phyloP scores from a whole-genome alignment of 2,797 vertebrate genomes.

The Mionectes olivaceus region DNA sequence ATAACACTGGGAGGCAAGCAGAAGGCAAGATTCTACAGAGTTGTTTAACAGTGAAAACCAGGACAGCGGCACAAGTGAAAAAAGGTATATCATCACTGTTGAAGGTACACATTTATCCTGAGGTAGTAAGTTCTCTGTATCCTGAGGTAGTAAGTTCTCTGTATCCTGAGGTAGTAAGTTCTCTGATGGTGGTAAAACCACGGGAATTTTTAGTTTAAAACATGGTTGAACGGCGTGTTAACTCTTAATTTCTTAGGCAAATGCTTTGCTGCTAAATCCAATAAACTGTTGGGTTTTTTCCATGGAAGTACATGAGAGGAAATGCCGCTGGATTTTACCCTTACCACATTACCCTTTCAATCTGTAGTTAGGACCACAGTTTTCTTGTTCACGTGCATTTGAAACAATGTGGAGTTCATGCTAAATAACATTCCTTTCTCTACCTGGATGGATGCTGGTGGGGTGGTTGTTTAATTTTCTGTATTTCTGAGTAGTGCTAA shows the following conservation, averaged over 20 bases:
- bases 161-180: background rate
- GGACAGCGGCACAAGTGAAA: background rate
- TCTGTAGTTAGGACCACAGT: background rate
- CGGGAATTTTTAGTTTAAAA: background rate
- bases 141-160: background rate
- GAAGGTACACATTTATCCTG: background rate
- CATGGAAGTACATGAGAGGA: background rate
- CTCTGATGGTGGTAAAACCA: background rate
- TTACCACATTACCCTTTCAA: background rate
- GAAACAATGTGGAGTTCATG: background rate
- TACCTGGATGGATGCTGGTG: background rate
- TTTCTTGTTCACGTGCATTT: background rate
- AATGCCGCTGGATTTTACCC: background rate
- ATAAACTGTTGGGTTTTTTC: background rate
- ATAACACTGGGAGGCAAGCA: background rate
- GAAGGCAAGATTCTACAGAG: background rate
- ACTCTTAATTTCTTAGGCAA: background rate
- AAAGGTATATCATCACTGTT: background rate
- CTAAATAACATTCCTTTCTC: background rate
- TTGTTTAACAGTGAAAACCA: background rate
- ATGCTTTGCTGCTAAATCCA: background rate
- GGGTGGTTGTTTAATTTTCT: background rate
- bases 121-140: background rate
- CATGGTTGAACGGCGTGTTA: background rate
- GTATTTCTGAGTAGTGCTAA: background rate